phyloP scores from a whole-genome alignment of 2,888 invertebrate species.

The Standfussiana lucernea region DNA sequence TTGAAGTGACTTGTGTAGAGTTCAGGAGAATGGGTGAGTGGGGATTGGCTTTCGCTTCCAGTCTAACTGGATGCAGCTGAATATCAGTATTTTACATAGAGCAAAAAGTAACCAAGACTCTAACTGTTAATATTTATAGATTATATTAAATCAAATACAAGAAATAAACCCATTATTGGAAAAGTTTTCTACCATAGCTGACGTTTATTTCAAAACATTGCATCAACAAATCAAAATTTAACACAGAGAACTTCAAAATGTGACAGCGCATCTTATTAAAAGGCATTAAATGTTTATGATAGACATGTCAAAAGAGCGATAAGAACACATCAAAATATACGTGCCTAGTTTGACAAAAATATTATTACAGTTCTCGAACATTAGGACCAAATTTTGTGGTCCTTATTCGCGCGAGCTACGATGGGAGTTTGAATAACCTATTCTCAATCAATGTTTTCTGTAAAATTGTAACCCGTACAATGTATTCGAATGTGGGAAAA shows the following conservation, averaged over 20 bases:
- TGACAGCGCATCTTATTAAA: slow-evolving; percentile 30
- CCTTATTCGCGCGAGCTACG: slow-evolving; percentile 27
- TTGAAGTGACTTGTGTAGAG: not conserved
- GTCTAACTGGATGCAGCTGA: not conserved
- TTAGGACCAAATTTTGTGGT: not conserved
- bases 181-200: slow-evolving; percentile 10
- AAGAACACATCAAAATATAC: slow-evolving; percentile 65
- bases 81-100: not conserved
- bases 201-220: slow-evolving; percentile 23
- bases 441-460: slow-evolving; percentile 2
- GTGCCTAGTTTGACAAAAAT: slow-evolving; percentile 42
- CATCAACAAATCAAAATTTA: slow-evolving; percentile 27
- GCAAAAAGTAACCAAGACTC: not conserved
- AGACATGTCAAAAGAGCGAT: slow-evolving; percentile 56
- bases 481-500: slow-evolving; percentile 75
- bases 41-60: not conserved
- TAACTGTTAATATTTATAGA: not conserved
- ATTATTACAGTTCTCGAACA: slow-evolving; percentile 16
- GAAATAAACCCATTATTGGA: not conserved
- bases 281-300: slow-evolving; percentile 56
- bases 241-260: slow-evolving; percentile 35
- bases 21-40: not conserved
- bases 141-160: not conserved
- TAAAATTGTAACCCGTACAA: slow-evolving; percentile 67
- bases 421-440: slow-evolving; percentile 18